Conservation (phyloP, 2,888 invertebrate species). For the Phaedon cochleariae region DNA sequence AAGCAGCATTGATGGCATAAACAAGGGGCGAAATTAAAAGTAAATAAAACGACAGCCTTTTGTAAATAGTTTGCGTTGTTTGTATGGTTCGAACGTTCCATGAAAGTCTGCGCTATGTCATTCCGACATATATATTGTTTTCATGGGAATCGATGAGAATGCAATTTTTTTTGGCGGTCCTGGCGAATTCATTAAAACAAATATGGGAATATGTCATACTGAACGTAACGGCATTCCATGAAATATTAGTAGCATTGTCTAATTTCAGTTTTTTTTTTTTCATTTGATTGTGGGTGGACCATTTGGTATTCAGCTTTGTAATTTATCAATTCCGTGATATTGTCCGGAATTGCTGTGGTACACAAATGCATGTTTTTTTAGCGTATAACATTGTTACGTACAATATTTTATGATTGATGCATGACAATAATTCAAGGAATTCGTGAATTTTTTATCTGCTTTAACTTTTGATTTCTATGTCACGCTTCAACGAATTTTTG, state of each 20-base stretch:
- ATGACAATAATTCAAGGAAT: neutral
- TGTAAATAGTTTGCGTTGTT: constrained; percentile 21
- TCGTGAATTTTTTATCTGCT: neutral
- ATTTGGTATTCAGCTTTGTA: neutral
- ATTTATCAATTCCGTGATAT: neutral
- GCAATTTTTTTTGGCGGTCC: neutral
- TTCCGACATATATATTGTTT: neutral
- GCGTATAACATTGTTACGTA: no score
- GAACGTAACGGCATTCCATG: neutral
- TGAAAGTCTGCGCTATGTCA: constrained; percentile 2
- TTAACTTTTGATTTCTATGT: neutral
- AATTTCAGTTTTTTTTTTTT: neutral
- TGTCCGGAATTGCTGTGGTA: neutral
- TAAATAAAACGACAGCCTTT: constrained; percentile 28
- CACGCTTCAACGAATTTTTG: neutral
- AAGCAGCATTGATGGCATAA: constrained; percentile 4
- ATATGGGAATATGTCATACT: neutral
- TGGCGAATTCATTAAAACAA: neutral
- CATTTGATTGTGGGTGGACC: neutral
- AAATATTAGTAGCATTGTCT: neutral
- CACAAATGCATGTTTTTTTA: neutral
- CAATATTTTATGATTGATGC: neutral
- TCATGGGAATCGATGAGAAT: neutral
- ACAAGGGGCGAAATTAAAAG: constrained; percentile 26
- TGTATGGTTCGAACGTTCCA: neutral